Conservation (phyloP, 1,140 invertebrate genomes). For the Batillaria attramentaria region DNA sequence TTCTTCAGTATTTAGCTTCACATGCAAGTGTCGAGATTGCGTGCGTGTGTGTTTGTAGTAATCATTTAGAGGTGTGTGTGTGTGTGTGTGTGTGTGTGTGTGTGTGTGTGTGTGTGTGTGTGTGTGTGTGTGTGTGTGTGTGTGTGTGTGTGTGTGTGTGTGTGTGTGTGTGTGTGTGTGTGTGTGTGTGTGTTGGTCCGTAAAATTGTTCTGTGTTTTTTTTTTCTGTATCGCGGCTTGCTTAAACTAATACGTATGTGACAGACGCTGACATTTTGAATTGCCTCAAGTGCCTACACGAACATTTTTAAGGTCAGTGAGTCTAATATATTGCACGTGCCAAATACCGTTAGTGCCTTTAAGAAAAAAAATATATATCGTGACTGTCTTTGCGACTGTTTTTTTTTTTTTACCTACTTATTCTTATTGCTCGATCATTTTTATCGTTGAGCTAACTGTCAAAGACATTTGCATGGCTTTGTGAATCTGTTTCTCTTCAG, state of each 20-base stretch:
- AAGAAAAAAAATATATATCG: no score
- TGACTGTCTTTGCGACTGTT: neutral
- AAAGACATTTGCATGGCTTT: no score
- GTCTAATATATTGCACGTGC: no score
- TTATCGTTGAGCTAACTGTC: neutral
- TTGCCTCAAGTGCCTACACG: neutral
- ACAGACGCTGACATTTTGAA: neutral
- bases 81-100: neutral
- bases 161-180: constrained; percentile 11
- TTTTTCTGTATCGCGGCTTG: neutral
- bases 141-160: neutral
- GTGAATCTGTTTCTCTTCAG: no score
- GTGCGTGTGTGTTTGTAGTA: neutral
- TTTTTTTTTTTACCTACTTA: neutral
- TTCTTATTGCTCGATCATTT: neutral
- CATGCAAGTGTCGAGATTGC: neutral
- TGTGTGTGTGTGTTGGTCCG: constrained; percentile 4
- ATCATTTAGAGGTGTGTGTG: neutral
- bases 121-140: neutral
- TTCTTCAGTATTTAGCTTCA: neutral
- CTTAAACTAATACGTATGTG: neutral
- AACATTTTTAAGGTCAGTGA: neutral
- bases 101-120: neutral
- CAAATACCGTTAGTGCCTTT: no score
- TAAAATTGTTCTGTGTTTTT: neutral